Evolutionary conservation across 1,140 invertebrate genomes (phyloP).

Genomic region (Nasonia giraulti): DNA sequence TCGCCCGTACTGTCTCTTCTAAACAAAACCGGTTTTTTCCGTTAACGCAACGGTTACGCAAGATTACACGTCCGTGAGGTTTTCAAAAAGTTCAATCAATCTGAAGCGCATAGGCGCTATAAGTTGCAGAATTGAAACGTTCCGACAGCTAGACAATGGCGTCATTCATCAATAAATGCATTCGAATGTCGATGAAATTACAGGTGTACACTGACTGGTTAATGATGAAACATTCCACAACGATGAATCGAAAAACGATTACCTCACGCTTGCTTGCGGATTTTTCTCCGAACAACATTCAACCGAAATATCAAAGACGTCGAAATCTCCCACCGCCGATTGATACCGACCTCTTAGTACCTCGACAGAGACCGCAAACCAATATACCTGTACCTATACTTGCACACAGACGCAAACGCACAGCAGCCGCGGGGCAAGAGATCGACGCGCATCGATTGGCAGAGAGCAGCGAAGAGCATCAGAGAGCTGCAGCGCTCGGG

Average conservation of each 20-base stretch:
- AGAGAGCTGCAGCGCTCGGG: background rate
- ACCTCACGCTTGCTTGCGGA: no score
- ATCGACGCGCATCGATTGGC: constrained; percentile 42
- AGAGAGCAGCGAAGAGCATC: constrained; percentile 10
- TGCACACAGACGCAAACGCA: background rate
- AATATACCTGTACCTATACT: background rate
- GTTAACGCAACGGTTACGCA: background rate
- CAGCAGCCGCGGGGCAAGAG: background rate
- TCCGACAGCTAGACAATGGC: no score
- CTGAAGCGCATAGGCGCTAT: no score
- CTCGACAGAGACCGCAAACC: background rate
- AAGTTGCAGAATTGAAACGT: no score
- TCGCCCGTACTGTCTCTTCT: background rate
- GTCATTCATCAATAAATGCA: no score
- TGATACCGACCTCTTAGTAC: background rate
- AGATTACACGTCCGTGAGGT: background rate
- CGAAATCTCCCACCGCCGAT: background rate
- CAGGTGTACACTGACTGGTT: no score
- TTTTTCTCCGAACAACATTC: no score
- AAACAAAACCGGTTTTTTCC: background rate
- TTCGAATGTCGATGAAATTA: no score
- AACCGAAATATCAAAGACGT: no score
- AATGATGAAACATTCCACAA: no score
- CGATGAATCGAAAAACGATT: no score
- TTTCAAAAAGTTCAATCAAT: no score